Evolutionary conservation across 1,140 invertebrate genomes (phyloP).

Genomic region (Bombus affinis): DNA sequence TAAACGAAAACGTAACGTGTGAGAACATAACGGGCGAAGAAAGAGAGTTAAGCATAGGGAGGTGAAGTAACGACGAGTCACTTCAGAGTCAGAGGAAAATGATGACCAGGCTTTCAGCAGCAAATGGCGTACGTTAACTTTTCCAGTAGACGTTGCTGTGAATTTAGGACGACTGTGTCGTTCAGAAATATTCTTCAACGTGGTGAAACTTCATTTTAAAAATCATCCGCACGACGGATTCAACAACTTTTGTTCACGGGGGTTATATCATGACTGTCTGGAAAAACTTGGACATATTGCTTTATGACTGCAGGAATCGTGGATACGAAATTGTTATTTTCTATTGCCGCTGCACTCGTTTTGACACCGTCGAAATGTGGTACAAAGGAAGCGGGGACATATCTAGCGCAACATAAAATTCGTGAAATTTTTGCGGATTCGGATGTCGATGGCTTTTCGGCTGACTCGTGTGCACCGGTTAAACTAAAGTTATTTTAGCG

Average conservation of each 20-base stretch:
- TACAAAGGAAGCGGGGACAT: not conserved
- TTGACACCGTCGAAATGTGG: not conserved
- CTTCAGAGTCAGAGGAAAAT: constrained; percentile 11
- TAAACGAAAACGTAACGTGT: not conserved
- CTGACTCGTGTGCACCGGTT: not conserved
- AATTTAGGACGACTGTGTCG: constrained; percentile 25
- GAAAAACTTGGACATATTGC: not conserved
- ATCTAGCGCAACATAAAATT: not conserved
- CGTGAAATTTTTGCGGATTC: not conserved
- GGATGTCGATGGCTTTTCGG: not conserved
- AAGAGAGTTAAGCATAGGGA: not conserved
- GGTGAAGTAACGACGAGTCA: not conserved
- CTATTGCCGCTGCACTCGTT: not conserved
- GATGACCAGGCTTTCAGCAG: constrained; percentile 66
- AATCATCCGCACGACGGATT: not conserved
- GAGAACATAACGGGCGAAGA: not conserved
- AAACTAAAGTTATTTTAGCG: not conserved
- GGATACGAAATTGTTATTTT: not conserved
- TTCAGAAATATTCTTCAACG: not conserved
- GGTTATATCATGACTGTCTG: not conserved
- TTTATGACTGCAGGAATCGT: not conserved
- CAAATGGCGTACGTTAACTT: constrained; percentile 67
- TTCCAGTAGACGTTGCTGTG: constrained; percentile 47
- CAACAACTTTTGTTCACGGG: not conserved
- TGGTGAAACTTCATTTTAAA: constrained; percentile 16